Conservation (phyloP, 2,888 invertebrate species). For the Ganaspis brasiliensis region DNA sequence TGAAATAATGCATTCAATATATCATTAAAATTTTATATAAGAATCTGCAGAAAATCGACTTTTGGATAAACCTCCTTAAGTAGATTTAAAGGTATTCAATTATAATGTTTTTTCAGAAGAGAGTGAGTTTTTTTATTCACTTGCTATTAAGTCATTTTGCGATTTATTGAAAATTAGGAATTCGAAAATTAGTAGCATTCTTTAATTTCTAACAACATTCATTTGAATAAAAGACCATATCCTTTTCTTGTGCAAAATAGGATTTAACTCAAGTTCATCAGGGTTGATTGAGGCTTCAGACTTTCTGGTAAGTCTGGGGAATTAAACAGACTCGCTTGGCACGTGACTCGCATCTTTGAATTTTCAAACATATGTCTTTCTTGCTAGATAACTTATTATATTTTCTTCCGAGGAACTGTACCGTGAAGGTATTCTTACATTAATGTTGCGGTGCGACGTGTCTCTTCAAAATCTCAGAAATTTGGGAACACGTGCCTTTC, state of each 20-base stretch:
- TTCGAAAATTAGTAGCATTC: neutral
- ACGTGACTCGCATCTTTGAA: constrained; percentile 36
- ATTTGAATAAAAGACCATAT: neutral
- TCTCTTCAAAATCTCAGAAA: neutral
- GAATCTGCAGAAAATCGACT: too few relatives aligned
- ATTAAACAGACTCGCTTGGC: constrained; percentile 53
- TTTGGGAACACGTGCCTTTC: neutral
- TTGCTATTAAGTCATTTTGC: too few relatives aligned
- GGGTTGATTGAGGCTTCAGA: constrained; percentile 62
- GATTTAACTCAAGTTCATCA: constrained; percentile 59
- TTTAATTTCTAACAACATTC: neutral
- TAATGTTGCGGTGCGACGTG: constrained; percentile 23
- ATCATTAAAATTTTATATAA: too few relatives aligned
- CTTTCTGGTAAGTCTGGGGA: constrained; percentile 59
- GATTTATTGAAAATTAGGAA: too few relatives aligned
- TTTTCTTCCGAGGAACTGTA: neutral
- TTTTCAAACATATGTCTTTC: constrained; percentile 25
- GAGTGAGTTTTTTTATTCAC: too few relatives aligned
- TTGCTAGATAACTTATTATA: constrained; percentile 2
- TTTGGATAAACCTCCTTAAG: too few relatives aligned
- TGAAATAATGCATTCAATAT: too few relatives aligned
- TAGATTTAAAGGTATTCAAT: too few relatives aligned
- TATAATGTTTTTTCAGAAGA: too few relatives aligned
- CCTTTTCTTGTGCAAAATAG: constrained; percentile 25
- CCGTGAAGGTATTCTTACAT: constrained; percentile 13